A percentile compares a stretch with the other conserved stretches of the same genome.
phyloP scores from a whole-genome alignment of 2,888 invertebrate species.

The Steinernema carpocapsae region DNA sequence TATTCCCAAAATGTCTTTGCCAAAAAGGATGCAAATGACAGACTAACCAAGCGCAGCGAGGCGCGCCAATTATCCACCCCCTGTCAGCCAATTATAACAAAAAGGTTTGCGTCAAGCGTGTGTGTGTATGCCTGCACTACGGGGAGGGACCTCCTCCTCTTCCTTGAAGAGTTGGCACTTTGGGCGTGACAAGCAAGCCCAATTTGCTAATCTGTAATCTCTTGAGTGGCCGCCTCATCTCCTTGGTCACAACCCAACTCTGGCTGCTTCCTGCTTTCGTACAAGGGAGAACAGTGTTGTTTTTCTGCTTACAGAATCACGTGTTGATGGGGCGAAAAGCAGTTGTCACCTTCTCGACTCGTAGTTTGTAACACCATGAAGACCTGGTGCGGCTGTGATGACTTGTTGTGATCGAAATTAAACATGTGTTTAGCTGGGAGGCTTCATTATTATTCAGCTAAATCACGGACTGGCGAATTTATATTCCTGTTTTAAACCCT shows the following conservation, averaged over 20 bases:
- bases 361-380: too few species aligned
- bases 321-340: too few species aligned
- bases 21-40: constrained; percentile 23
- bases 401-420: too few species aligned
- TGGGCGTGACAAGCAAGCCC: neutral
- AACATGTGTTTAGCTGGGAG: too few species aligned
- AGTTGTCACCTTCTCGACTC: too few species aligned
- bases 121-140: neutral
- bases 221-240: neutral
- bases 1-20: constrained; percentile 10
- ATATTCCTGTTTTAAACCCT: too few species aligned
- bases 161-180: neutral
- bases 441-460: too few species aligned
- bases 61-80: constrained; percentile 26
- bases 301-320: too few species aligned
- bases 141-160: neutral
- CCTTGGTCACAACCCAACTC: neutral
- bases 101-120: neutral
- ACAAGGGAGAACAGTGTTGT: too few species aligned
- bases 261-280: too few species aligned
- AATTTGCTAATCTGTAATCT: neutral
- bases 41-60: neutral
- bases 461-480: too few species aligned
- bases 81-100: constrained; percentile 25
- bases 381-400: too few species aligned